A percentile compares a stretch with the other conserved stretches of the same genome.
phyloP scores from a whole-genome alignment of 1,140 invertebrate genomes.

The Bombus pyrosoma region DNA sequence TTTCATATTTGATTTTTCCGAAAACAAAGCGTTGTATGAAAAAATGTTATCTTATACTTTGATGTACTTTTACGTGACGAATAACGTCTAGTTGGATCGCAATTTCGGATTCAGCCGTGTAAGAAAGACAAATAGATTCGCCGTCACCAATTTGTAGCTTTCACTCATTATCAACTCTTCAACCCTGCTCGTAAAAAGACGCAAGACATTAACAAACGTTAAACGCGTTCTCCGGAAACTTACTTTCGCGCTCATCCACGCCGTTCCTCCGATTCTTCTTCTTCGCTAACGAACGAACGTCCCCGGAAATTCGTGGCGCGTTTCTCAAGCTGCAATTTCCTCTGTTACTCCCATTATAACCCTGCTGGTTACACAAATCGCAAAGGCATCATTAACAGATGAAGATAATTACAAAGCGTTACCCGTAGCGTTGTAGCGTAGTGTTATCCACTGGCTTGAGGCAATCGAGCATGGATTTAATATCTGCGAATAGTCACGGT shows the following conservation, averaged over 20 bases:
- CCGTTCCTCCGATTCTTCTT: neutral
- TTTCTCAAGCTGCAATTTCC: conserved; percentile 2
- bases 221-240: neutral
- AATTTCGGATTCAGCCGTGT: no score
- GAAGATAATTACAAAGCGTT: conserved; percentile 39
- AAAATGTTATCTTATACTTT: no score
- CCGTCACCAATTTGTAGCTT: neutral
- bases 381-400: conserved; percentile 37
- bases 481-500: neutral
- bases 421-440: neutral
- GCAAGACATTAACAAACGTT: neutral
- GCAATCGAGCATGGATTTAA: conserved; percentile 20
- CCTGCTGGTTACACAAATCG: conserved; percentile 9
- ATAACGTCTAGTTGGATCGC: no score
- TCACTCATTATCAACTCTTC: neutral
- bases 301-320: neutral
- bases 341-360: neutral
- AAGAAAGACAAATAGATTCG: no score
- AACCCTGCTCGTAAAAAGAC: neutral
- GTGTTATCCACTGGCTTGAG: neutral
- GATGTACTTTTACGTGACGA: no score
- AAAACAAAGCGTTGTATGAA: no score
- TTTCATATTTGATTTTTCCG: no score
- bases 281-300: neutral
- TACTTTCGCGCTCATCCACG: neutral